These are phyloP conservation scores for Parnassius smintheus DNA, from an alignment of 2,888 invertebrate genomes.

Conservation along the genomic window DNA sequence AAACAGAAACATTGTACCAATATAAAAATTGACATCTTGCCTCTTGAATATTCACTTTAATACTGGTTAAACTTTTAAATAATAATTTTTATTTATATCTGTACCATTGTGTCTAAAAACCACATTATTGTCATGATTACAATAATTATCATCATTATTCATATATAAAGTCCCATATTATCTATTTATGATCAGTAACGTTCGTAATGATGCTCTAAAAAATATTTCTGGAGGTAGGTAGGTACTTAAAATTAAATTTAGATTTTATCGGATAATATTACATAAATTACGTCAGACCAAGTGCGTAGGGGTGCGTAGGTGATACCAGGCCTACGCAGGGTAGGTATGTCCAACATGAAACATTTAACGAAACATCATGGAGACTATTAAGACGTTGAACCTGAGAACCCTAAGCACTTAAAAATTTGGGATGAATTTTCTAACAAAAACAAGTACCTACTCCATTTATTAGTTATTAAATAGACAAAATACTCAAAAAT, in stretches of 20 bases:
- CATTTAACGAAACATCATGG: no score
- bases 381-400: no score
- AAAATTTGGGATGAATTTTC: no score
- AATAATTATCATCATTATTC: slow-evolving; percentile 13
- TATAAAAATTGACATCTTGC: slow-evolving; percentile 40
- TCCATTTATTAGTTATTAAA: no score
- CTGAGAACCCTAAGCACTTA: no score
- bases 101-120: not conserved
- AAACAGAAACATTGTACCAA: slow-evolving; percentile 42
- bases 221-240: not conserved
- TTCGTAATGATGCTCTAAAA: slow-evolving; percentile 2
- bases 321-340: no score
- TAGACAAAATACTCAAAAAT: no score
- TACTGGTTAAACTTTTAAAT: not conserved
- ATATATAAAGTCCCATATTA: not conserved
- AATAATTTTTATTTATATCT: slow-evolving; percentile 13
- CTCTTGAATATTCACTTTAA: slow-evolving; percentile 2
- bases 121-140: slow-evolving; percentile 2
- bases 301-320: no score
- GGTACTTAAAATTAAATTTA: slow-evolving; percentile 20
- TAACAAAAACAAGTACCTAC: no score
- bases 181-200: slow-evolving; percentile 1
- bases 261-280: slow-evolving; percentile 12
- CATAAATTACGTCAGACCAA: not conserved
- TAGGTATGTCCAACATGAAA: no score